Conservation (phyloP, 2,113 vertebrate species). For the Balaeniceps rex region DNA sequence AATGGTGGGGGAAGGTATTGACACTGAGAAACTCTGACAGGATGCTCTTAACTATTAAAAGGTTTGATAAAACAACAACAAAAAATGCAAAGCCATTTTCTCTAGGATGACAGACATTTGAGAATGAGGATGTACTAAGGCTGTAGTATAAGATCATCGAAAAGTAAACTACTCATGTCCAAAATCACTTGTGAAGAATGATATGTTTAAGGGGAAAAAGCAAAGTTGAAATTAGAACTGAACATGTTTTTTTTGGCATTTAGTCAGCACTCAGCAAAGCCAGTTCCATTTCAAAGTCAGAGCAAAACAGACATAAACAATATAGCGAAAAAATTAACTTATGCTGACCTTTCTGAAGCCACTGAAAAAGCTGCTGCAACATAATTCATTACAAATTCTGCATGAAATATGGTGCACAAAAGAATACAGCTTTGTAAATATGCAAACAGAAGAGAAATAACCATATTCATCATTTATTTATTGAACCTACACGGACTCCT, state of each 20-base stretch:
- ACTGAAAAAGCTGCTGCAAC: background rate
- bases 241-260: background rate
- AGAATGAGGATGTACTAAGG: background rate
- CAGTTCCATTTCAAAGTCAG: background rate
- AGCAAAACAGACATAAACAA: background rate
- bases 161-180: background rate
- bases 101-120: background rate
- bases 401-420: background rate
- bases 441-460: slow-evolving; percentile 5
- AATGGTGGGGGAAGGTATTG: background rate
- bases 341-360: slow-evolving; percentile 25
- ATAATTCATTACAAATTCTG: slow-evolving; percentile 1
- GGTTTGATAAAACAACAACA: background rate
- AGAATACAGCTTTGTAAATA: background rate
- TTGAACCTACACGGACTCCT: background rate
- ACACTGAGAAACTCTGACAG: background rate
- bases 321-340: background rate
- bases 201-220: background rate
- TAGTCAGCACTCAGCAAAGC: background rate
- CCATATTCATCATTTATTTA: background rate
- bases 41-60: background rate
- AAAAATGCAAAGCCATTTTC: background rate
- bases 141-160: background rate
- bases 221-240: background rate
- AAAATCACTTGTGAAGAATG: background rate